Evolutionary conservation across 2,113 vertebrate genomes (phyloP), one percentile per base, ranked within the genome.

Genomic region (Myrmecobius fasciatus): DNA sequence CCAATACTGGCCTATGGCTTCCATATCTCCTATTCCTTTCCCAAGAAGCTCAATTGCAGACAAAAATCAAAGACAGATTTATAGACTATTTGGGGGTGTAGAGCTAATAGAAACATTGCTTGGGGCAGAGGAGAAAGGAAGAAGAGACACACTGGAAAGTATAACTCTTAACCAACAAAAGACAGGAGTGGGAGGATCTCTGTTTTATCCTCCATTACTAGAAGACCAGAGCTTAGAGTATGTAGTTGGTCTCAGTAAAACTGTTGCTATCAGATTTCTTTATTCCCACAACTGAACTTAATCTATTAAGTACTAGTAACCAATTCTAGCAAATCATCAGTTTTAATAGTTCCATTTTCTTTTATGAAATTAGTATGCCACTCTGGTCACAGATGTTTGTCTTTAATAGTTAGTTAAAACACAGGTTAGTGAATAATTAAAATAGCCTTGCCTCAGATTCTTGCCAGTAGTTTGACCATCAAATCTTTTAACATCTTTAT

Each of bases 341-440:
- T 83, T 24, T 43, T 17, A 24, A 43, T 36, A 26, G 14, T 75
- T 95, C 93, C 6, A n/a, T 90, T 91, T 75, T 94, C 24, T 93
- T 91, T 94, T 20, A 11, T 48, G 28, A 51, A 51, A 26, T 51
- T 91, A 88, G 53, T 9, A 47, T 31, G 25, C n/a, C 60, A 92
- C 28, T 36, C 43, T 52, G 48, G 52, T 92, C 67, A 83, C 20
- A 75, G n/a, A 53, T 94, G 17, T 92, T 89, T 88, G 25, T 83
- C 95, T 95, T 95, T 95, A 26, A 93, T 89, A 8, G 49, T 89
- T 89, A 8, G 49, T 89, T 75, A 53, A 94, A 91, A 92, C 91
- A n/a, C 48, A 31, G 36, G 5, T 43, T 24, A 43, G n/a, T 43
- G 20, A 83, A 83, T 22, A 83, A n/a, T 20, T 24, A 43, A 83